Evolutionary conservation across 2,888 invertebrate genomes (phyloP), one percentile per base, ranked within the genome.

Genomic region (Rhogogaster chlorosoma): DNA sequence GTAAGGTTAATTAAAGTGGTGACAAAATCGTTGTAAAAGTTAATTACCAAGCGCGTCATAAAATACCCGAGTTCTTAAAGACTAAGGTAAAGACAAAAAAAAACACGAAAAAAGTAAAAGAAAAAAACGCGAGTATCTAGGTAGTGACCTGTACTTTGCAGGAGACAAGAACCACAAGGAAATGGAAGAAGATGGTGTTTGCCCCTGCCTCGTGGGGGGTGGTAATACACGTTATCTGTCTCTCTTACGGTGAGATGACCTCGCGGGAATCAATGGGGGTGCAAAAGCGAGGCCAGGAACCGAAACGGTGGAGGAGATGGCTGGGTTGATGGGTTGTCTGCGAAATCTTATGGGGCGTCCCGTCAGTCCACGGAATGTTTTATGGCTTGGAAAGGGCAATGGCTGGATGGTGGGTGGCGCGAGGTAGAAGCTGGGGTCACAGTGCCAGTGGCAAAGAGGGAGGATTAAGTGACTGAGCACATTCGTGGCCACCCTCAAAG

Each of bases 311-410:
- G 78, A 53, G 38, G 45, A 57, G 82, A 82, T 67, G 82, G 53
- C 32, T 26, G 70, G 78, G 80, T 64, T 82, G 84, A 85, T 85
- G 84, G 70, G 82, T 70, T 57, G 84, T 85, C 84, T 85, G 53
- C 84, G 38, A 38, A 85, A 85, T 85, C 84, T 85, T 85, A 85
- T 85, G 84, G 84, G 84, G 84, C 84, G 82, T 80, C 84, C 80
- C 78, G 70, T 82, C 84, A 80, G 84, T 86, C 80, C 71, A 61
- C 77, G 67, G 38, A 70, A 84, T 77, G 86, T 84, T 86, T 86
- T 86, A 86, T 86, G 86, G 73, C 80, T 84, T 53, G 86, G 84
- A 86, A 86, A 86, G 84, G 84, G 77, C 84, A 64, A 83, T 70
- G 83, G 67, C 83, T 67, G 29, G 42, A 83, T 83, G 70, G 64